Evolutionary conservation across 2,113 vertebrate species (phyloP).

Genomic region (Columba janthina): DNA sequence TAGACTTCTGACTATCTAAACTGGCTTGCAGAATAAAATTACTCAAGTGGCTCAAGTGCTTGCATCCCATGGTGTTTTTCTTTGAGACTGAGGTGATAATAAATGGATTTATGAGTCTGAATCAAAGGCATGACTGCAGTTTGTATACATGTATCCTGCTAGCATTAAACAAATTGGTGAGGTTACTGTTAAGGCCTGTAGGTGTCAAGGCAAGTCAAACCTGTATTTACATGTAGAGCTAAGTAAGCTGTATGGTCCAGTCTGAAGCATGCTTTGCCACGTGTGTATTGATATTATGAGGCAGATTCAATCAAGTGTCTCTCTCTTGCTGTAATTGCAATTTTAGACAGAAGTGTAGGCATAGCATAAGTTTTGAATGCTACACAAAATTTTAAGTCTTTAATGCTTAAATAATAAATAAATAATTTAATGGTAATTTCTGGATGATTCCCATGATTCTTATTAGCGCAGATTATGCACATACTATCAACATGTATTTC

Average conservation of each 20-base stretch:
- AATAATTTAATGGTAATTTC: neutral
- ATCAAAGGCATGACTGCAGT: neutral
- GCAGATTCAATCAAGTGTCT: neutral
- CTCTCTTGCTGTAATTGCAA: neutral
- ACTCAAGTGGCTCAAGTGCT: neutral
- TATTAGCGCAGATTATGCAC: neutral
- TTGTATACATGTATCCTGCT: neutral
- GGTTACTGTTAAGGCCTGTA: neutral
- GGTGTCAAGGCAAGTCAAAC: neutral
- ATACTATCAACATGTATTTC: neutral
- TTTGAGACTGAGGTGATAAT: neutral
- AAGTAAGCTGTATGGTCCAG: neutral
- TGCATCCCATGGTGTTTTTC: neutral
- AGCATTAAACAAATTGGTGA: neutral
- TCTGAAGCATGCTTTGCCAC: neutral
- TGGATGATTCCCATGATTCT: neutral
- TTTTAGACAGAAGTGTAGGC: neutral
- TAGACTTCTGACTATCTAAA: neutral
- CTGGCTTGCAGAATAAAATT: neutral
- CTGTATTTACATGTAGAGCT: neutral
- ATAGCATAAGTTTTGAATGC: neutral
- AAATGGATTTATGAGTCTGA: neutral
- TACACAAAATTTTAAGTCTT: neutral
- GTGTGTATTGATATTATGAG: neutral
- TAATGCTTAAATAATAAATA: neutral